Percentiles rank a stretch among this genome's conserved stretches.
These are phyloP conservation scores for Kryptolebias marmoratus DNA, from an alignment of 2,113 vertebrate genomes.

Conservation along the genomic window DNA sequence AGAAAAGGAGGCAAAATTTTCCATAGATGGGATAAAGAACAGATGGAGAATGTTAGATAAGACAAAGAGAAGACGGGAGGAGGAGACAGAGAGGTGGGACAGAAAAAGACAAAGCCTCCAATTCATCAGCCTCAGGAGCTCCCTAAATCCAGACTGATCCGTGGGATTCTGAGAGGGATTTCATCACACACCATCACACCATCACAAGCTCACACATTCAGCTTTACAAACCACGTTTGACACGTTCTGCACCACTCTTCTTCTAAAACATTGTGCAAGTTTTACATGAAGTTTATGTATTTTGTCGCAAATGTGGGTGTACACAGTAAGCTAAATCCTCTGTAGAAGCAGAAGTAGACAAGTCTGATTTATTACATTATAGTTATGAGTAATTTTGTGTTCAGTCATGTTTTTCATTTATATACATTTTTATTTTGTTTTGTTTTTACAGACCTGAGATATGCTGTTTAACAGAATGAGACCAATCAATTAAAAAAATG, in stretches of 20 bases:
- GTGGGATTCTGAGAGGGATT: conserved; percentile 61
- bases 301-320: neutral
- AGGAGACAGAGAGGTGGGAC: conserved; percentile 44
- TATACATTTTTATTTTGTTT: neutral
- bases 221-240: conserved; percentile 4
- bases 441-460: no score
- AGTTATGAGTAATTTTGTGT: no score
- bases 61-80: neutral
- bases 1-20: neutral
- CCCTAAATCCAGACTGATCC: conserved; percentile 76
- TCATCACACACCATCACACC: conserved; percentile 37
- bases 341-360: no score
- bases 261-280: neutral
- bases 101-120: conserved; percentile 72
- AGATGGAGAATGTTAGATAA: conserved; percentile 9
- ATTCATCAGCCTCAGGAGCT: conserved; percentile 76
- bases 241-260: neutral
- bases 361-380: no score
- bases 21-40: neutral
- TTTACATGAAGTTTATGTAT: neutral
- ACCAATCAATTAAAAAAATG: neutral
- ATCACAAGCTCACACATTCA: conserved; percentile 37
- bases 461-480: neutral
- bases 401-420: no score
- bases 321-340: neutral